These are phyloP conservation scores for Strix aluco DNA, from an alignment of 2,113 vertebrate species.

Conservation along the genomic window DNA sequence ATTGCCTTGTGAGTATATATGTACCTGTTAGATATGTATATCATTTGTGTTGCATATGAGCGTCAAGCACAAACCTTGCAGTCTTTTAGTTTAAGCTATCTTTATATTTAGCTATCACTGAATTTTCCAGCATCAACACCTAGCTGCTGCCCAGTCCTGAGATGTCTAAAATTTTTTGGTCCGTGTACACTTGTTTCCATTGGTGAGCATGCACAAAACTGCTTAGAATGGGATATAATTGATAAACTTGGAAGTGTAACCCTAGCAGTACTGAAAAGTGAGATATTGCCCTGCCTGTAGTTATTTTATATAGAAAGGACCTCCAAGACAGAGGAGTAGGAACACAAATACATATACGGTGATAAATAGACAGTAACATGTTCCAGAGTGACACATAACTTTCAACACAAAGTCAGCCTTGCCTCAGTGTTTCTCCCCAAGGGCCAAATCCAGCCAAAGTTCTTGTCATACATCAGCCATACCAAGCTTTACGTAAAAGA, in stretches of 20 bases:
- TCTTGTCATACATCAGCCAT: background rate
- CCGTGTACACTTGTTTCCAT: background rate
- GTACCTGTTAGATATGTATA: background rate
- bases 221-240: background rate
- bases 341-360: background rate
- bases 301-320: background rate
- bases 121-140: background rate
- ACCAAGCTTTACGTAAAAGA: background rate
- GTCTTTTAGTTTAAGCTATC: background rate
- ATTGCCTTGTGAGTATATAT: background rate
- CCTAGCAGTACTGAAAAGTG: background rate
- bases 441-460: background rate
- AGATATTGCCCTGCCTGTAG: background rate
- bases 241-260: background rate
- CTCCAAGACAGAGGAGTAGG: background rate
- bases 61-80: background rate
- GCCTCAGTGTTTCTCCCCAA: background rate
- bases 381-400: background rate
- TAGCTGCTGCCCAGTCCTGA: background rate
- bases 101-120: background rate
- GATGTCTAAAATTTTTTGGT: background rate
- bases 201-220: background rate
- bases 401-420: background rate
- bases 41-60: background rate
- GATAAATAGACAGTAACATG: background rate